phyloP scores from a whole-genome alignment of 2,113 vertebrate species.

The Onychostoma macrolepis region DNA sequence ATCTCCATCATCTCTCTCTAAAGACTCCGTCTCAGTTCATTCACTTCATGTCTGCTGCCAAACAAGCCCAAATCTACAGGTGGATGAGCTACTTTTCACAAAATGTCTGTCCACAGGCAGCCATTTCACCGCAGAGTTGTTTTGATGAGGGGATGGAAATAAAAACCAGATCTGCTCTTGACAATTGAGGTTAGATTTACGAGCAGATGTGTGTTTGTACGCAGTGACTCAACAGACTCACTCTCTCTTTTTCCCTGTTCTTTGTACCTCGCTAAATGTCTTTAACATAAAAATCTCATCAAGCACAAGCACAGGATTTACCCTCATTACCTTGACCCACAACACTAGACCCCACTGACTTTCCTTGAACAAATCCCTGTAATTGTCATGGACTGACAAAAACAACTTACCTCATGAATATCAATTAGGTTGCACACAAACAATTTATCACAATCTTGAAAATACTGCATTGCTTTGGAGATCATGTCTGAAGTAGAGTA shows the following conservation, averaged over 20 bases:
- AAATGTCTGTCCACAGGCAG: not conserved
- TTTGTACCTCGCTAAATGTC: not conserved
- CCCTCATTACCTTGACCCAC: not conserved
- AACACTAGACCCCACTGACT: not conserved
- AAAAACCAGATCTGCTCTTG: slow-evolving; percentile 49
- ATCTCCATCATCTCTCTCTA: not conserved
- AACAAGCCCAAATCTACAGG: slow-evolving; percentile 40
- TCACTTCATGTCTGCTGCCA: slow-evolving; percentile 22
- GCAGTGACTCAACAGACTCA: slow-evolving; percentile 28
- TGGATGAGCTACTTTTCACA: slow-evolving; percentile 32
- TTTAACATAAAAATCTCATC: not conserved
- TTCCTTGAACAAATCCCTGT: not conserved
- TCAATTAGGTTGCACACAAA: not conserved
- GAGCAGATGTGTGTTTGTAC: slow-evolving; percentile 56
- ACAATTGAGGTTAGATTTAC: slow-evolving; percentile 47
- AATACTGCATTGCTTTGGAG: not conserved
- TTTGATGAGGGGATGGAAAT: slow-evolving; percentile 55
- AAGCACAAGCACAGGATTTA: not conserved
- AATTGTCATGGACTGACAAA: not conserved
- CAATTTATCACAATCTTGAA: not conserved
- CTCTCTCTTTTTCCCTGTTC: not conserved
- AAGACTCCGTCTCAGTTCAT: slow-evolving; percentile 15
- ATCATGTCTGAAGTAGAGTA: not conserved
- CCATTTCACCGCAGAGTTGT: slow-evolving; percentile 45
- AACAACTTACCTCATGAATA: not conserved